A percentile compares a stretch with the other conserved stretches of the same genome.
These are phyloP conservation scores for Rhinogobius similis DNA, from an alignment of 2,113 vertebrate genomes.

Conservation along the genomic window DNA sequence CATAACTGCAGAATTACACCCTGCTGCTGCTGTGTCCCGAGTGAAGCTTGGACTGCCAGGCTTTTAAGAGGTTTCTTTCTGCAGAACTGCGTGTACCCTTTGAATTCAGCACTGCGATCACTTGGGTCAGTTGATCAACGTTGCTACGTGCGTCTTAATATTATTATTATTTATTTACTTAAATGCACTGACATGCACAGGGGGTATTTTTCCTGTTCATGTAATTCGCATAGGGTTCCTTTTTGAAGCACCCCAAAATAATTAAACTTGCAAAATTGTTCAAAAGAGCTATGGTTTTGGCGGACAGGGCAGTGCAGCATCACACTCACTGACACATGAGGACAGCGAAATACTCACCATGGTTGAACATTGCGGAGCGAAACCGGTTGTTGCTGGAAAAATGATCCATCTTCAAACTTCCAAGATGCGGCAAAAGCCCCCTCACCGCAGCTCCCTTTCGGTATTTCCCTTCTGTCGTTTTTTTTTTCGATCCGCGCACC, in stretches of 20 bases:
- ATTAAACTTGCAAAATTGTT: background rate
- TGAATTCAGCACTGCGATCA: background rate
- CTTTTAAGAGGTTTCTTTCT: constrained; percentile 35
- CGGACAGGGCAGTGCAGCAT: background rate
- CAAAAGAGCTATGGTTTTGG: background rate
- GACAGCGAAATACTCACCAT: constrained; percentile 70
- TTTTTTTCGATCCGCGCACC: constrained; percentile 9
- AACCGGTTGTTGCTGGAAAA: constrained; percentile 70
- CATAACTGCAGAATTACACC: constrained; percentile 53
- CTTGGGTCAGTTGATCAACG: background rate
- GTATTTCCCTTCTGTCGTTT: constrained; percentile 6
- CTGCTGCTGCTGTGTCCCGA: constrained; percentile 36
- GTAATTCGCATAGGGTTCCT: background rate
- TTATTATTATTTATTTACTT: too few relatives aligned
- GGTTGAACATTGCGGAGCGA: constrained; percentile 71
- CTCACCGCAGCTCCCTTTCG: background rate
- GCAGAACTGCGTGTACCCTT: constrained; percentile 31
- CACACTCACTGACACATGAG: background rate
- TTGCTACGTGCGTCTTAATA: background rate
- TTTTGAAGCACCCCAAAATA: background rate
- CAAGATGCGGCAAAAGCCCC: constrained; percentile 2
- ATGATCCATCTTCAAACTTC: constrained; percentile 75
- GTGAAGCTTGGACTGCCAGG: constrained; percentile 15
- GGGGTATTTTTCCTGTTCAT: background rate
- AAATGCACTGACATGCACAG: background rate